Evolutionary conservation across 2,797 vertebrate species (phyloP), one percentile per base, ranked within the genome.

Genomic region (Jordanella pulchra): DNA sequence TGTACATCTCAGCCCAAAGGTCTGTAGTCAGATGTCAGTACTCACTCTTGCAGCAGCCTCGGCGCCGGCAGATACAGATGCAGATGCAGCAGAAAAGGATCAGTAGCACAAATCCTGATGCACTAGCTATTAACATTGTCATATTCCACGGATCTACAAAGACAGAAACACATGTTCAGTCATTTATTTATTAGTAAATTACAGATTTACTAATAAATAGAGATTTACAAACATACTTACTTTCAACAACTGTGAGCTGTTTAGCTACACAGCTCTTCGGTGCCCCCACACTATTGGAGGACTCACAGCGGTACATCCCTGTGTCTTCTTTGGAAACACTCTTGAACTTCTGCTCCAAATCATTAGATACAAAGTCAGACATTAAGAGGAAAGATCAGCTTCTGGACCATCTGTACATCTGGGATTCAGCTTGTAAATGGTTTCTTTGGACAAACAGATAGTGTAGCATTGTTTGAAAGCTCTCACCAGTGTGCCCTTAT

Each of bases 401-500:
- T 47, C 23, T 44, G 42, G 51, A 18, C 30, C 2, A 32, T n/a
- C 30, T 21, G 4, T 10, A 30, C 9, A 27, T 48, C 9, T 50
- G 15, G 65, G 18, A 25, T 64, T 42, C 11, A 15, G 5, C 13
- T 13, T 50, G 53, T 7, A 14, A 48, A 15, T 56, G 28, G 9
- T 11, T 71, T 21, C 50, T 12, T 30, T 15, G 12, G 55, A 11
- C 50, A 39, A 44, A 13, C 21, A 44, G 18, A 32, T 61, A 39
- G 3, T 51, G 50, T 5, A n/a, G 9, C 47, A 17, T 1, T 65
- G n/a, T 69, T 10, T 51, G 28, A 35, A 64, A 51, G 50, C 4
- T 17, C 96, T 94, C 93, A 98, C 97, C 95, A 99, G 91, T 1
- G 93, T 95, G 84, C 97, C 97, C 63, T 96, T 95, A 84, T 91